Evolutionary conservation across 1,140 invertebrate species (phyloP), one percentile per base, ranked within the genome.

Genomic region (Asobara japonica): DNA sequence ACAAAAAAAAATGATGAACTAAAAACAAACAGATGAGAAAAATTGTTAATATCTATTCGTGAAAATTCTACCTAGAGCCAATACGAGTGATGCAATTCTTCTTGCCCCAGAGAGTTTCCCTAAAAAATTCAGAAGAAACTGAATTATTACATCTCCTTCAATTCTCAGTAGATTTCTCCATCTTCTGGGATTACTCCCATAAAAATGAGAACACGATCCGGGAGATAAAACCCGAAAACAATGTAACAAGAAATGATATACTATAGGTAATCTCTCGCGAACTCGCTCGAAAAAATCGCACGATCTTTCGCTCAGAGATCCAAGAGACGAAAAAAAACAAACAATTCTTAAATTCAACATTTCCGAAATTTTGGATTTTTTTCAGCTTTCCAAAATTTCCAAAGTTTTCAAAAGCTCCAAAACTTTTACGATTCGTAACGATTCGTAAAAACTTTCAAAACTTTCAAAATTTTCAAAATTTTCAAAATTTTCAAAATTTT

Each of bases 281-380:
- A 11, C 11, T 36, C 31, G 61, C 45, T 41, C 60, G 65, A 74
- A 76, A 82, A 80, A 82, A 78, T 82, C 76, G 79, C 80, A 82
- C 77, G 74, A 80, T 76, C 68, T 74, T 83, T 79, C n/a, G 79
- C 80, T 83, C 79, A 77, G 70, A 68, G 74, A 62, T 71, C 72
- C 41, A 29, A 29, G 7, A 56, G 20, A 61, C 62, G 64, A 64
- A 51, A 10, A 73, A 75, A 72, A 72, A 72, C 61, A 51, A 62
- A 65, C 25, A 36, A 66, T 48, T 48, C n/a, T n/a, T n/a, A n/a
- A n/a, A n/a, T n/a, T n/a, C n/a, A n/a, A n/a, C n/a, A n/a, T n/a
- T n/a, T n/a, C n/a, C n/a, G n/a, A n/a, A n/a, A n/a, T n/a, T n/a
- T n/a, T n/a, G n/a, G n/a, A n/a, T n/a, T n/a, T n/a, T n/a, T n/a